Base-by-base conservation (phyloP, 2,113 vertebrate species). In the Thryonomys swinderianus region DNA sequence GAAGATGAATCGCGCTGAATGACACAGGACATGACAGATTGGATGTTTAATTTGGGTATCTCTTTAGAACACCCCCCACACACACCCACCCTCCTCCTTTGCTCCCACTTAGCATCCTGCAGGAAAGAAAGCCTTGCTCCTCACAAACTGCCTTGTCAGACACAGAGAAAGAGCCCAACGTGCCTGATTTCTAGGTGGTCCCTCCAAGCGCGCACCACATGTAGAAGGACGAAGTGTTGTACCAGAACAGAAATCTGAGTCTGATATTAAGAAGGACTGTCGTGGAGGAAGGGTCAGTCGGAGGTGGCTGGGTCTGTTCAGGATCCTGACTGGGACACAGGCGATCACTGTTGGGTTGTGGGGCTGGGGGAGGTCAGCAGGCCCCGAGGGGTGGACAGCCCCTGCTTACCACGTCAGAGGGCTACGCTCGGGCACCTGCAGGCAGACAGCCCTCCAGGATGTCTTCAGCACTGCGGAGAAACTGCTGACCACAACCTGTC, bases 21-120 rank as follows among this genome's bases (percentile, higher is more conserved):
- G 96, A 90, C 84, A 90, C 67, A 53, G 92, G 95, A 91, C 96
- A 78, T 62, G 94, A 92, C 95, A 97, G 94, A 96, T 85, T 96
- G 94, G 90, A 88, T 96, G 96, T 95, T 97, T 95, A 97, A 97
- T 97, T 93, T 92, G 96, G 85, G 87, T 76, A 81, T 90, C 93
- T 90, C 78, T 92, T 79, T 95, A 95, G 95, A 93, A 93, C 78
- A 90, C 88, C 23, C 91, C 90, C 25, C 90, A 27, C 10, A 51
- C 93, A n/a, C 64, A 17, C 73, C 37, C 93, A 48, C 40, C 81
- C 93, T 73, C 84, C 80, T 90, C 79, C 90, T 81, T 4, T 21
- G 95, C 62, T 85, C 90, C 81, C 82, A 85, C 85, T 95, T 92
- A 95, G 90, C 94, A 86, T 91, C 90, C 51, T 81, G 71, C 14